Percentiles rank a stretch among this genome's conserved stretches.
These are phyloP conservation scores for Chrysomallon squamiferum DNA, from an alignment of 1,140 invertebrate species.

Conservation along the genomic window DNA sequence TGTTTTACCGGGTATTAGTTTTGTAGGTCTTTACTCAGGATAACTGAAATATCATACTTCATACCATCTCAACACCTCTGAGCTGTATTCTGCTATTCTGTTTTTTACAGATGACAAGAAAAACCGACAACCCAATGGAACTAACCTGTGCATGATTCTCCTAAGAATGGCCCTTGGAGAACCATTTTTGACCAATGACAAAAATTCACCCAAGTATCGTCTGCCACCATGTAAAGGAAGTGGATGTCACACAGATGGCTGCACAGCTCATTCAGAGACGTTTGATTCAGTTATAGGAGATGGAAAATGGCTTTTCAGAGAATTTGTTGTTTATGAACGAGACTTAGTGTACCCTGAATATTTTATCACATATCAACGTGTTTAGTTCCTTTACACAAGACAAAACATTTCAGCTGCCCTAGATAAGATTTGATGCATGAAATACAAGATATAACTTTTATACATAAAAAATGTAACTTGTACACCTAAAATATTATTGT, in stretches of 20 bases:
- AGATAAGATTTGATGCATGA: no score
- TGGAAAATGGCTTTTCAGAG: constrained; percentile 39
- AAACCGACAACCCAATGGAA: not conserved
- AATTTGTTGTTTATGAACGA: constrained; percentile 49
- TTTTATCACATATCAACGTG: constrained; percentile 43
- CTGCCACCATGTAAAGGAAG: not conserved
- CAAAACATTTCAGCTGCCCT: no score
- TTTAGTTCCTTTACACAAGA: constrained; percentile 35
- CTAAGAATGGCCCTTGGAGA: not conserved
- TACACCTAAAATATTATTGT: no score
- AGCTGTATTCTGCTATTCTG: no score
- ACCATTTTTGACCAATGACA: not conserved
- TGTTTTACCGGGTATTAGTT: no score
- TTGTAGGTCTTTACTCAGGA: no score
- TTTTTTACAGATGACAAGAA: constrained; percentile 8
- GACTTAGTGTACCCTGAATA: constrained; percentile 46
- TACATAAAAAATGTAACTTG: no score
- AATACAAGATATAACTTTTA: no score
- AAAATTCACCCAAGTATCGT: not conserved
- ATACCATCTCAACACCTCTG: no score
- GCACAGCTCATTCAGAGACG: not conserved
- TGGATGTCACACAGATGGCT: not conserved
- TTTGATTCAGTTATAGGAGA: constrained; percentile 43
- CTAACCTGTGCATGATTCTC: constrained; percentile 3
- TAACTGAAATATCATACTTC: no score